These are phyloP conservation scores for Drosophila hamatofila DNA, from an alignment of 2,888 invertebrate species.

Conservation along the genomic window DNA sequence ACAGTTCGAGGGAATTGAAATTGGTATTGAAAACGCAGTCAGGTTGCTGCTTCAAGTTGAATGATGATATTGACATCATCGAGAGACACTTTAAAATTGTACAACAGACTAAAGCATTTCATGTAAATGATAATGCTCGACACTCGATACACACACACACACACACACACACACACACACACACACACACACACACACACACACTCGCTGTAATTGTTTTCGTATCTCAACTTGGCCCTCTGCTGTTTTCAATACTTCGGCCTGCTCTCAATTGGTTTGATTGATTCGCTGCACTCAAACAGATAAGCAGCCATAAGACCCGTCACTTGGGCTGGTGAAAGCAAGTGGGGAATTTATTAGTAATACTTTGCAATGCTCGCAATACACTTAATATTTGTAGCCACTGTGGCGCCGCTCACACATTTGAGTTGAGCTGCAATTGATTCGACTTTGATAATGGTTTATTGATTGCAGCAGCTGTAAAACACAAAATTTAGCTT, in stretches of 20 bases:
- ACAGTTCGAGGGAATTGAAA: slow-evolving; percentile 73
- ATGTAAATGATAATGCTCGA: slow-evolving; percentile 69
- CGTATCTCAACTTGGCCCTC: slow-evolving; percentile 36
- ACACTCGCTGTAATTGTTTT: slow-evolving; percentile 36
- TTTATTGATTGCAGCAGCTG: neutral
- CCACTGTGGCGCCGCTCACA: slow-evolving; percentile 10
- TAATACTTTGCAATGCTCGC: slow-evolving; percentile 36
- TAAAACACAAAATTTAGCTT: neutral
- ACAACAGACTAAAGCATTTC: slow-evolving; percentile 37
- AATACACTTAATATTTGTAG: slow-evolving; percentile 10
- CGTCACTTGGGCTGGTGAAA: slow-evolving; percentile 44
- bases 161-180: slow-evolving; percentile 19
- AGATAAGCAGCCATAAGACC: slow-evolving; percentile 48
- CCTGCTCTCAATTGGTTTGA: slow-evolving; percentile 54
- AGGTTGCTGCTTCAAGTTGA: slow-evolving; percentile 56
- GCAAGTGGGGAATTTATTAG: slow-evolving; percentile 62
- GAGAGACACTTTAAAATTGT: slow-evolving; percentile 79
- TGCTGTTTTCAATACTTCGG: slow-evolving; percentile 14
- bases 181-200: slow-evolving; percentile 4
- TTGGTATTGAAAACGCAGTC: slow-evolving; percentile 38
- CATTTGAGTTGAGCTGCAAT: neutral
- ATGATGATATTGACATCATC: slow-evolving; percentile 82
- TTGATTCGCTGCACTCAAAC: slow-evolving; percentile 74
- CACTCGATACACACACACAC: slow-evolving; percentile 25
- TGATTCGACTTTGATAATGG: slow-evolving; percentile 7